phyloP scores from a whole-genome alignment of 92 coral and sea anemone genomes.

The Muricea muricata region DNA sequence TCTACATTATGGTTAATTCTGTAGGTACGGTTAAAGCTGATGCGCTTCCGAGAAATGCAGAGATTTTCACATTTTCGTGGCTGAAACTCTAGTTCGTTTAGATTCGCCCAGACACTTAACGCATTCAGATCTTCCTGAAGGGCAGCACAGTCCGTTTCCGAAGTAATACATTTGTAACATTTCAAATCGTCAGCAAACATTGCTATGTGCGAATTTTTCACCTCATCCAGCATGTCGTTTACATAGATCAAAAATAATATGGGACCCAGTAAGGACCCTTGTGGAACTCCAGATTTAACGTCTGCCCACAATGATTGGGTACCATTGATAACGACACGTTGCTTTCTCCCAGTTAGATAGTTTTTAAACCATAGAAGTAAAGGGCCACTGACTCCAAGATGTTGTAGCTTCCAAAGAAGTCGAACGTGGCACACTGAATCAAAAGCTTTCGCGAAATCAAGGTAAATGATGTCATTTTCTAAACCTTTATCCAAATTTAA shows the following conservation, averaged over 20 bases:
- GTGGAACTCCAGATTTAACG: conserved; percentile 33
- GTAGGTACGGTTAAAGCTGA: not conserved
- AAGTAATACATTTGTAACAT: conserved; percentile 17
- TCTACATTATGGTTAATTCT: not conserved
- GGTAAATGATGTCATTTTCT: conserved; percentile 57
- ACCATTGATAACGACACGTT: conserved; percentile 61
- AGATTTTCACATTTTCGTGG: conserved; percentile 32
- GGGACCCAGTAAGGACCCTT: conserved; percentile 27
- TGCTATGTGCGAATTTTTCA: not conserved
- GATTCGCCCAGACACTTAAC: conserved; percentile 32
- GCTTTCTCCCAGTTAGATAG: conserved; percentile 51
- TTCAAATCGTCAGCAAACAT: conserved; percentile 51
- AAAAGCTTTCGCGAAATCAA: conserved; percentile 59
- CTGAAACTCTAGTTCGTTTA: conserved; percentile 41
- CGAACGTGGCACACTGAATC: conserved; percentile 63
- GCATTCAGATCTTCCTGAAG: conserved; percentile 21
- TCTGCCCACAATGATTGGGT: conserved; percentile 35
- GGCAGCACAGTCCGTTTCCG: conserved; percentile 9
- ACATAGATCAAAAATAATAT: not conserved
- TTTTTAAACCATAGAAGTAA: conserved; percentile 53
- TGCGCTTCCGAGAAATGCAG: conserved; percentile 5
- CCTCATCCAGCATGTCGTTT: conserved; percentile 14
- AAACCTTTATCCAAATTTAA: conserved; percentile 42
- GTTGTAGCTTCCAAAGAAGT: conserved; percentile 44
- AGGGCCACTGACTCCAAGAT: conserved; percentile 58